Base-by-base conservation (phyloP, 2,797 vertebrate genomes). In the Pseudopleuronectes americanus region DNA sequence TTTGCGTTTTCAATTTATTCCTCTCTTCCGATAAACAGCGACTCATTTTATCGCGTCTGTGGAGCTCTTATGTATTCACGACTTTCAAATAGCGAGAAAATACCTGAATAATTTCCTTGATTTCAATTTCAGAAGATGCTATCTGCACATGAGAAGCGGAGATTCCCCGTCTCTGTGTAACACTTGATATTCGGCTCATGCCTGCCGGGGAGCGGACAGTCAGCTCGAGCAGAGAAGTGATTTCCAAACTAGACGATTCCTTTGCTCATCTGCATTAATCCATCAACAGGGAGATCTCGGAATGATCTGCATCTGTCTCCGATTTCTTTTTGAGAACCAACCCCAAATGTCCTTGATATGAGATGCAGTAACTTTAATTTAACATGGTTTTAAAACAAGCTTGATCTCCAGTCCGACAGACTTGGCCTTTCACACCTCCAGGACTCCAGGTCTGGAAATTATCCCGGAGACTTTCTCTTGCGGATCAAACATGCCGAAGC, bases 111-210 rank as follows among this genome's bases (percentile, higher is more conserved):
- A 81, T 68, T 56, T 60, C 38, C 28, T n/a, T 28, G 21, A 61
- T 63, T 21, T 73, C 69, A 8, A 68, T 77, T 65, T 68, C 55
- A 54, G 17, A 23, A 26, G 21, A 45, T 66, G 43, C 13, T n/a
- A 7, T 57, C 6, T 6, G 0, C 16, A 14, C 43, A 17, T 28
- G 24, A 60, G 66, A 73, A 70, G 28, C 48, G 6, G 51, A 67
- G 69, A 67, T 65, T 64, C 45, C n/a, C 62, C 60, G 48, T 31
- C 28, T 31, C 60, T 59, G 60, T 49, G 49, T 31, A 72, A 75
- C 78, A 84, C 71, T 92, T 89, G 68, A 69, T 87, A 92, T 90
- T 92, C 87, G n/a, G 1, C 74, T 86, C 85, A 84, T 63, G 81
- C 52, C 59, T 31, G 48, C 69, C 71, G 80, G 66, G 65, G 38